Evolutionary conservation across 2,797 vertebrate genomes (phyloP).

Genomic region (Poeciliopsis turneri): DNA sequence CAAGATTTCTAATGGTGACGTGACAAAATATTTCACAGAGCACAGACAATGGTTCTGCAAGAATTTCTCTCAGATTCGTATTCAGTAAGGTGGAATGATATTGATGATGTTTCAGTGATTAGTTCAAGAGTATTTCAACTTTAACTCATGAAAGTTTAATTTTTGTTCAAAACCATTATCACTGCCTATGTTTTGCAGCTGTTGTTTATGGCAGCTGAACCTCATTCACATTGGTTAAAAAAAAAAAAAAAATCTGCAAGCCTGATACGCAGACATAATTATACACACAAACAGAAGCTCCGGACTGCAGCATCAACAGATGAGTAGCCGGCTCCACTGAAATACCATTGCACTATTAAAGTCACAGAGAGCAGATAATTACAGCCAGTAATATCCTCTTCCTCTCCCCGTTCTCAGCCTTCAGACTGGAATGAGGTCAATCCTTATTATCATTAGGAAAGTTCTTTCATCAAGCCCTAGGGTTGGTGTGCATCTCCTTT

Average conservation of each 20-base stretch:
- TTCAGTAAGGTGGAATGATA: neutral
- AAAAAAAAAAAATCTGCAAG: constrained; percentile 8
- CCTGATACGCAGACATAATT: constrained; percentile 13
- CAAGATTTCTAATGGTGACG: neutral
- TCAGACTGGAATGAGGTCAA: constrained; percentile 54
- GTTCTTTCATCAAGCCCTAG: constrained; percentile 44
- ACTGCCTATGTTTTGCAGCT: constrained; percentile 15
- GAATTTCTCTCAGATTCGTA: neutral
- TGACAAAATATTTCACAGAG: neutral
- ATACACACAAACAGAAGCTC: neutral
- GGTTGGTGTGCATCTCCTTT: constrained; percentile 46
- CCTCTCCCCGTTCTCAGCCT: constrained; percentile 10
- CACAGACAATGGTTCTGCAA: neutral
- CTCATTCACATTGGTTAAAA: neutral
- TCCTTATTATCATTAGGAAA: constrained; percentile 49
- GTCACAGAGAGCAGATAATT: constrained; percentile 40
- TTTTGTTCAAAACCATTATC: neutral
- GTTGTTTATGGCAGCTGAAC: constrained; percentile 9
- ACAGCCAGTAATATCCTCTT: constrained; percentile 28
- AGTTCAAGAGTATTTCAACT: neutral
- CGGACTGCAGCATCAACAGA: neutral
- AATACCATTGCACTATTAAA: constrained; percentile 27
- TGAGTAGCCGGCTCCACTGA: constrained; percentile 19
- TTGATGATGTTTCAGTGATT: constrained; percentile 6
- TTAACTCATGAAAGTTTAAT: constrained; percentile 6